Evolutionary conservation across 2,888 invertebrate genomes (phyloP), one percentile per base, ranked within the genome.

Genomic region (Scaptomyza polygonia): DNA sequence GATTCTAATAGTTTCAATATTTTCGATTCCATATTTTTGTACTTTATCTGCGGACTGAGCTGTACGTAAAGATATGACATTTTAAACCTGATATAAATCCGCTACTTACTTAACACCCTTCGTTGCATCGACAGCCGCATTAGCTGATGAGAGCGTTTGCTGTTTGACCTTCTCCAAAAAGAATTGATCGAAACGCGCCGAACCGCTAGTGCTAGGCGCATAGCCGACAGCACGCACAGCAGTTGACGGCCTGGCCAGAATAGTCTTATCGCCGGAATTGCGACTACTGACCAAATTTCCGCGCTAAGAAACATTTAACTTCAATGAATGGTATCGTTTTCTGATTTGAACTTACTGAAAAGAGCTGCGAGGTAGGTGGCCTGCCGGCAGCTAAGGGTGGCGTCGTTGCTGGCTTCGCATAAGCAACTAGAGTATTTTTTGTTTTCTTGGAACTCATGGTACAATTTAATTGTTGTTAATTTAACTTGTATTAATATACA

Each of bases 211-310:
- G 87, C 94, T 94, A 2, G 98, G 97, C 5, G 97, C 97, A 91
- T 97, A 99, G 1, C 99, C 99, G 27, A 98, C 99, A 8, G 98
- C 99, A 61, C 98, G 94, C 39, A 99, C 97, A 2, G 99, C 99
- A 3, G 99, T 99, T 94, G 99, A 98, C 0, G 99, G 99, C 59
- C 99, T 91, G 25, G 93, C 93, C 48, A 91, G 49, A 3, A 86
- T 77, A 0, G 88, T 79, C 62, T 88, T 89, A 43, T 91, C 91
- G 1, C 84, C 88, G 25, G 79, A 81, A 48, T 86, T 63, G 7
- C 90, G 89, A 66, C 90, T 90, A 65, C 91, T 91, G 0, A 89
- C 79, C 65, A 91, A 76, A 70, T 91, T 91, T 8, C 91, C 91
- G 8, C 91, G 88, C 86, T 91, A 49, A n/a, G 0, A 5, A 45